These are phyloP conservation scores for Eucriotettix oculatus DNA, from an alignment of 2,888 invertebrate genomes.

Conservation along the genomic window DNA sequence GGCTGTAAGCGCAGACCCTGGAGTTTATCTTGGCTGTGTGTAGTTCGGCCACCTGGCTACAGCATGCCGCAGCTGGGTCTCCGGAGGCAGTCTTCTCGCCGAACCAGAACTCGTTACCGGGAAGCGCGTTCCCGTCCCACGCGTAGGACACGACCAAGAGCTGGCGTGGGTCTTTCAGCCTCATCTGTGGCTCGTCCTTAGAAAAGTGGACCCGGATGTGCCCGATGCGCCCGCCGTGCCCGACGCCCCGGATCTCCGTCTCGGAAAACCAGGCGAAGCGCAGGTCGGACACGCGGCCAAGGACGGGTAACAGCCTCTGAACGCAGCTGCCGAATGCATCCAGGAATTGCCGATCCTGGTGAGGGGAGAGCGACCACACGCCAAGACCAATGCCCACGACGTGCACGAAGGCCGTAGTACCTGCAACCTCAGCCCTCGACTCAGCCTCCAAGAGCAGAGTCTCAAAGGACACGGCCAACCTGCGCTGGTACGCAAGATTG, in stretches of 20 bases:
- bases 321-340: conserved; percentile 45
- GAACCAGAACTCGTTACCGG: conserved; percentile 57
- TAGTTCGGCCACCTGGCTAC: conserved; percentile 39
- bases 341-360: conserved; percentile 44
- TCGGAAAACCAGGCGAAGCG: conserved; percentile 46
- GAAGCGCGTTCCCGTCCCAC: conserved; percentile 55
- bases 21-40: conserved; percentile 41
- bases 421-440: conserved; percentile 31
- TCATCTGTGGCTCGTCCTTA: conserved; percentile 37
- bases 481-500: conserved; percentile 26
- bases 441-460: conserved; percentile 44
- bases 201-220: conserved; percentile 28
- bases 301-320: conserved; percentile 27
- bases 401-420: conserved; percentile 40
- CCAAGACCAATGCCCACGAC: conserved; percentile 48
- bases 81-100: conserved; percentile 36
- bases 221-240: conserved; percentile 27
- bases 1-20: conserved; percentile 31
- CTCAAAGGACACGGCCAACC: conserved; percentile 40
- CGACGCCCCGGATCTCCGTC: conserved; percentile 28
- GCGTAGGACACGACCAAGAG: conserved; percentile 48
- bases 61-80: conserved; percentile 44
- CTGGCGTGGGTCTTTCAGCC: conserved; percentile 29
- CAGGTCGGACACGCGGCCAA: conserved; percentile 40
- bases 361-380: conserved; percentile 42